phyloP scores from a whole-genome alignment of 2,113 vertebrate genomes.

The Chloropsis cyanopogon region DNA sequence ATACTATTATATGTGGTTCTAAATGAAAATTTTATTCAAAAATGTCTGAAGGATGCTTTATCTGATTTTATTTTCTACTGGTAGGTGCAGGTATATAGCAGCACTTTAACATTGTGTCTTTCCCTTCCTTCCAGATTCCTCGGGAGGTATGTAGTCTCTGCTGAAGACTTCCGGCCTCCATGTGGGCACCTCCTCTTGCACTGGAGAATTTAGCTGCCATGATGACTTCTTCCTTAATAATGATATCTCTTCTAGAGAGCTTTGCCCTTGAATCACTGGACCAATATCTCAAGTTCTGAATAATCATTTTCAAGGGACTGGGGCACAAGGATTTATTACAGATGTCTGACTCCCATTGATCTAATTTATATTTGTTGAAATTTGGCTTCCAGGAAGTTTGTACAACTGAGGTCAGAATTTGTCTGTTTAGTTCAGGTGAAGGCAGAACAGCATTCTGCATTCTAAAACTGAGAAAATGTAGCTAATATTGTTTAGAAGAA shows the following conservation, averaged over 20 bases:
- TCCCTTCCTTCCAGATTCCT: conserved; percentile 74
- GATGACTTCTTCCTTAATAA: background rate
- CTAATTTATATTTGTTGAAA: background rate
- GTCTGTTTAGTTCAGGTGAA: background rate
- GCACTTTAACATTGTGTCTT: background rate
- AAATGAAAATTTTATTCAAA: background rate
- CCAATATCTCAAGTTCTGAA: background rate
- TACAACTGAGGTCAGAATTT: background rate
- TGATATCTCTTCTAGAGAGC: background rate
- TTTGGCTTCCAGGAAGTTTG: background rate
- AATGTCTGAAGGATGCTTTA: background rate
- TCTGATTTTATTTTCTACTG: background rate
- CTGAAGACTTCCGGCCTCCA: background rate
- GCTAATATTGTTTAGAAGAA: background rate
- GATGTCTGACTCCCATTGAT: background rate
- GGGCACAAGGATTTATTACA: background rate
- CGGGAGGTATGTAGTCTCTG: conserved; percentile 70
- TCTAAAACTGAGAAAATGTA: background rate
- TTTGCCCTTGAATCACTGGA: background rate
- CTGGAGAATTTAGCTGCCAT: background rate
- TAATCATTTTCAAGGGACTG: background rate
- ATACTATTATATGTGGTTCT: background rate
- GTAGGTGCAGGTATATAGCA: background rate
- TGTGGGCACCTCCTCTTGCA: background rate
- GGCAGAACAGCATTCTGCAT: background rate